phyloP scores from a whole-genome alignment of 2,888 invertebrate genomes.

The Phalangium opilio region DNA sequence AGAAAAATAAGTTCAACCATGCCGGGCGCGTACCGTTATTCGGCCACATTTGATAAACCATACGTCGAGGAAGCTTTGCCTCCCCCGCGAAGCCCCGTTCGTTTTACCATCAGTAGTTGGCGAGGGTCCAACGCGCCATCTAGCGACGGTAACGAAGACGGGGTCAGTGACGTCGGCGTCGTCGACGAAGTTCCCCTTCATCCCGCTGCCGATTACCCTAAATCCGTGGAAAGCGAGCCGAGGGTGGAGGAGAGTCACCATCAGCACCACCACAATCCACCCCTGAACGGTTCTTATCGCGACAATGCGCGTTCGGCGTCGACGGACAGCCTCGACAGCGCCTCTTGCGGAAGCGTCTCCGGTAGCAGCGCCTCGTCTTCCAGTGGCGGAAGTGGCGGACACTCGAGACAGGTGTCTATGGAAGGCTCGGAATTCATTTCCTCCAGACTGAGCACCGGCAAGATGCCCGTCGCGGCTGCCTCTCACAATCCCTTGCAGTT shows the following conservation, averaged over 20 bases:
- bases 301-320: conserved; percentile 15
- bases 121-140: too few relatives aligned
- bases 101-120: too few relatives aligned
- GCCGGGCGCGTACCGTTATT: conserved; percentile 19
- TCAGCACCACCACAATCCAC: conserved; percentile 4
- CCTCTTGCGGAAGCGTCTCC: neutral
- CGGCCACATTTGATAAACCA: conserved; percentile 18
- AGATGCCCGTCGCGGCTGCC: conserved; percentile 59
- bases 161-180: too few relatives aligned
- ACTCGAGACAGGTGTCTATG: conserved; percentile 7
- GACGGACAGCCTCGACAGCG: conserved; percentile 14
- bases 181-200: neutral
- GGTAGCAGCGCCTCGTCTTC: conserved; percentile 3
- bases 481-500: conserved; percentile 68
- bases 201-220: conserved; percentile 11
- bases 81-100: neutral
- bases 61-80: conserved; percentile 15
- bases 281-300: conserved; percentile 3
- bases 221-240: conserved; percentile 1
- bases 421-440: conserved; percentile 24
- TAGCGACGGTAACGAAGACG: too few relatives aligned
- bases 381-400: conserved; percentile 1
- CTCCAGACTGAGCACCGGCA: conserved; percentile 44
- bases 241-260: conserved; percentile 4
- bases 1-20: conserved; percentile 5